Evolutionary conservation across 2,888 invertebrate species (phyloP).

Genomic region (Cistogaster globosa): DNA sequence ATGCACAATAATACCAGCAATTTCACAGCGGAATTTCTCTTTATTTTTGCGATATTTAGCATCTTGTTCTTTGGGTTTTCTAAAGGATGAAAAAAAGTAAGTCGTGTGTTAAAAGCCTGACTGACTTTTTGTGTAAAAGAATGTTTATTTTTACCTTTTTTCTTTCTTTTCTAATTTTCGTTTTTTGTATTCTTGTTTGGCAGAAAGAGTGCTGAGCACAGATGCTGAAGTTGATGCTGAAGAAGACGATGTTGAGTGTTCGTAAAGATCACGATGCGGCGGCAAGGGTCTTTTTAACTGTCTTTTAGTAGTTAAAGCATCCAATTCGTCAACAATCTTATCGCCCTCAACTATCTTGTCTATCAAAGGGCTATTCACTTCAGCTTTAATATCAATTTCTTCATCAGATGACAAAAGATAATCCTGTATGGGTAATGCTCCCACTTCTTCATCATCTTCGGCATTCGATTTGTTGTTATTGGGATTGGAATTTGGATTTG

Average conservation of each 20-base stretch:
- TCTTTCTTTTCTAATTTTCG: slow-evolving; percentile 75
- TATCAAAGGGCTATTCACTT: slow-evolving; percentile 76
- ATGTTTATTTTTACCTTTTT: slow-evolving; percentile 73
- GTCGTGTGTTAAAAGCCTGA: background rate
- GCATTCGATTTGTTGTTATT: slow-evolving; percentile 57
- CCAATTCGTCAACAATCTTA: slow-evolving; percentile 80
- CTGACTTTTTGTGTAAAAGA: background rate
- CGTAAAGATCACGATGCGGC: slow-evolving; percentile 71
- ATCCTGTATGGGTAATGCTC: slow-evolving; percentile 77
- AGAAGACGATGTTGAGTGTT: slow-evolving; percentile 69
- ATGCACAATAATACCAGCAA: slow-evolving; percentile 92
- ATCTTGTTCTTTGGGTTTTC: slow-evolving; percentile 78
- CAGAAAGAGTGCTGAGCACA: slow-evolving; percentile 11
- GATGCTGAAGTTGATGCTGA: background rate
- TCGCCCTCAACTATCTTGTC: slow-evolving; percentile 78
- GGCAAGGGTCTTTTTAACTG: slow-evolving; percentile 76
- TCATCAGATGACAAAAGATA: slow-evolving; percentile 80
- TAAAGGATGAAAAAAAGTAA: slow-evolving; percentile 50
- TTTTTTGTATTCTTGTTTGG: slow-evolving; percentile 75
- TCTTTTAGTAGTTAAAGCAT: slow-evolving; percentile 77
- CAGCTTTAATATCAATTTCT: slow-evolving; percentile 74
- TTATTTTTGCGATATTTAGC: slow-evolving; percentile 89
- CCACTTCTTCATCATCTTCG: slow-evolving; percentile 60
- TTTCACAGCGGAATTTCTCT: slow-evolving; percentile 91
- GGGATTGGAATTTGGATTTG: slow-evolving; percentile 47